Percentiles rank a stretch among this genome's conserved stretches.
Conservation (phyloP, 2,113 vertebrate species). For the Platichthys stellatus region DNA sequence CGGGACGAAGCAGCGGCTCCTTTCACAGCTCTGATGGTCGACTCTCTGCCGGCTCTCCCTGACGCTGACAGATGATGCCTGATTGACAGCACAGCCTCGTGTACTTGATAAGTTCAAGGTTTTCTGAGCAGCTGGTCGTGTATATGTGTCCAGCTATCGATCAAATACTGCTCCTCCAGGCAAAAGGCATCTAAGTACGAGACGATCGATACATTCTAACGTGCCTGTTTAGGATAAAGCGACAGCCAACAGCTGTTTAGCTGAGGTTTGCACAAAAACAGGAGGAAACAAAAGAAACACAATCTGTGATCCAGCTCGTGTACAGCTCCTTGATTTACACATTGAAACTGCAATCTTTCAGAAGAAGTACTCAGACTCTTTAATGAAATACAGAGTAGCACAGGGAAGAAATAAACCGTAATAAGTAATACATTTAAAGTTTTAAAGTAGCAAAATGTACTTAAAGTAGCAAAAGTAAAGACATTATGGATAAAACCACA, state of each 20-base stretch:
- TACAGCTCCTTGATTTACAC: neutral
- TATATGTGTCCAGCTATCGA: neutral
- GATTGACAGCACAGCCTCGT: slow-evolving; percentile 30
- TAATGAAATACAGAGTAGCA: neutral
- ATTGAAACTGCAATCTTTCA: neutral
- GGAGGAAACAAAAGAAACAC: neutral
- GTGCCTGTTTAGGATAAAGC: neutral
- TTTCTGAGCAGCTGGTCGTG: neutral
- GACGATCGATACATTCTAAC: neutral
- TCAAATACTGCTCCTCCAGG: neutral
- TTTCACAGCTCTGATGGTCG: slow-evolving; percentile 33
- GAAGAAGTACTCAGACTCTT: neutral
- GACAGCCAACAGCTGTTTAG: too few species aligned
- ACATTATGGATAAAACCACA: too few species aligned
- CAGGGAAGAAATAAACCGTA: neutral
- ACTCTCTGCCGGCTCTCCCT: slow-evolving; percentile 12
- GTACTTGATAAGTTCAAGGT: neutral
- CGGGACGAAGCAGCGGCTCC: slow-evolving; percentile 12
- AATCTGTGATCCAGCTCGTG: neutral
- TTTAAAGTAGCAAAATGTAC: too few species aligned
- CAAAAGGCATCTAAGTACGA: neutral
- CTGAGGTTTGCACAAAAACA: neutral
- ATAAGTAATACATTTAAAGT: too few species aligned
- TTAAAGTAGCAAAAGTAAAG: too few species aligned
- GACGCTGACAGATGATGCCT: slow-evolving; percentile 38